Percentiles rank a stretch among this genome's conserved stretches.
Evolutionary conservation across 2,113 vertebrate genomes (phyloP).

Genomic region (Zosterops hypoxanthus): DNA sequence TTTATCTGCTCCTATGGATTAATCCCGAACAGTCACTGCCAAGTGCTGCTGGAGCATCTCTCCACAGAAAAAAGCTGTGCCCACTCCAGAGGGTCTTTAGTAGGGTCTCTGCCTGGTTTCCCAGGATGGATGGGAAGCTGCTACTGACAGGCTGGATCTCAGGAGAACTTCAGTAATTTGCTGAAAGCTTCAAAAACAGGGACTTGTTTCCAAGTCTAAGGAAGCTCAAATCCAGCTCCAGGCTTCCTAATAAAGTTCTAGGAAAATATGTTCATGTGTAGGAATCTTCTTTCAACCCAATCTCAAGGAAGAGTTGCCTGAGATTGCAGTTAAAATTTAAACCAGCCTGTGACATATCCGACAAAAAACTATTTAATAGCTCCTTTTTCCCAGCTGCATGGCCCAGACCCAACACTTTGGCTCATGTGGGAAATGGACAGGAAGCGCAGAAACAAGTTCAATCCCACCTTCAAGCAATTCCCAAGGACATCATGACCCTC

Average conservation of each 20-base stretch:
- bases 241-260: background rate
- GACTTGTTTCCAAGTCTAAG: background rate
- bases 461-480: background rate
- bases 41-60: background rate
- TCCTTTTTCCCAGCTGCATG: background rate
- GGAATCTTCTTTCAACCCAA: background rate
- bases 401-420: background rate
- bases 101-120: background rate
- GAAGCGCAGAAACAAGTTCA: background rate
- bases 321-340: background rate
- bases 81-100: background rate
- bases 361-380: background rate
- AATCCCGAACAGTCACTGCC: background rate
- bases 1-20: background rate
- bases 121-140: background rate
- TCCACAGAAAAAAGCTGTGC: background rate
- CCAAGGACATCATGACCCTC: background rate
- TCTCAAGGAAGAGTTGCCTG: background rate
- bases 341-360: background rate
- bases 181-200: background rate
- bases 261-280: background rate
- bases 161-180: background rate
- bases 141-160: background rate
- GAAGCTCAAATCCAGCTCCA: background rate
- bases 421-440: fast-evolving